Conservation (phyloP, 1,140 invertebrate genomes). For the Drosophila lacertosa region DNA sequence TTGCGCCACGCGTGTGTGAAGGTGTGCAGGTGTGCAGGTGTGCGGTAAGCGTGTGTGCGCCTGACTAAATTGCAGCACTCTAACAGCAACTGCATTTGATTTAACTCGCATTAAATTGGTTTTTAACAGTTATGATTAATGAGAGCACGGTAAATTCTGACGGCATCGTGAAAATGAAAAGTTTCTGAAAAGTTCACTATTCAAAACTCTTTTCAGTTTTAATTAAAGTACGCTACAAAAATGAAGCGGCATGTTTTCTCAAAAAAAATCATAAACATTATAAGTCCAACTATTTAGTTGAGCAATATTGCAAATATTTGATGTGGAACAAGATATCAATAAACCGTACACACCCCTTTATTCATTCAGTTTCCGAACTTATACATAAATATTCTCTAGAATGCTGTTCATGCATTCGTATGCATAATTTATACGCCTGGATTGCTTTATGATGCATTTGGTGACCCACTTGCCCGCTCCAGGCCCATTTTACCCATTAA, state of each 20-base stretch:
- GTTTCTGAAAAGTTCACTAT: constrained; percentile 1
- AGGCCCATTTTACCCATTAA: constrained; percentile 44
- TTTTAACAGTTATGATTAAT: constrained; percentile 58
- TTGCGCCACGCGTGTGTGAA: constrained; percentile 19
- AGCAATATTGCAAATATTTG: neutral
- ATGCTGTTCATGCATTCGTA: constrained; percentile 38
- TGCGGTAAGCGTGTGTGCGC: constrained; percentile 15
- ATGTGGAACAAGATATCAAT: neutral
- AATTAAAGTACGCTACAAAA: neutral
- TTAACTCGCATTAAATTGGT: constrained; percentile 71
- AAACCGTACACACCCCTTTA: neutral
- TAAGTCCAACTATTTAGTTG: too few relatives aligned
- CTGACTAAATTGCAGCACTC: constrained; percentile 65
- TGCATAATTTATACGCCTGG: constrained; percentile 51
- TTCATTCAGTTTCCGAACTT: neutral
- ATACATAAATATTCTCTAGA: neutral
- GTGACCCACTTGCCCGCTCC: constrained; percentile 6
- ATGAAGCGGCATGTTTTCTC: neutral
- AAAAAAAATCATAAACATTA: too few relatives aligned
- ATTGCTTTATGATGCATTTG: constrained; percentile 29
- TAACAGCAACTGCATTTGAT: constrained; percentile 63
- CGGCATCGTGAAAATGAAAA: constrained; percentile 19
- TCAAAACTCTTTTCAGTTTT: neutral
- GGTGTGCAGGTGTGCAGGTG: constrained; percentile 23
- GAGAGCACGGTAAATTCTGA: constrained; percentile 42